These are phyloP conservation scores for Mystacides longicornis DNA, from an alignment of 2,888 invertebrate genomes.

Conservation along the genomic window DNA sequence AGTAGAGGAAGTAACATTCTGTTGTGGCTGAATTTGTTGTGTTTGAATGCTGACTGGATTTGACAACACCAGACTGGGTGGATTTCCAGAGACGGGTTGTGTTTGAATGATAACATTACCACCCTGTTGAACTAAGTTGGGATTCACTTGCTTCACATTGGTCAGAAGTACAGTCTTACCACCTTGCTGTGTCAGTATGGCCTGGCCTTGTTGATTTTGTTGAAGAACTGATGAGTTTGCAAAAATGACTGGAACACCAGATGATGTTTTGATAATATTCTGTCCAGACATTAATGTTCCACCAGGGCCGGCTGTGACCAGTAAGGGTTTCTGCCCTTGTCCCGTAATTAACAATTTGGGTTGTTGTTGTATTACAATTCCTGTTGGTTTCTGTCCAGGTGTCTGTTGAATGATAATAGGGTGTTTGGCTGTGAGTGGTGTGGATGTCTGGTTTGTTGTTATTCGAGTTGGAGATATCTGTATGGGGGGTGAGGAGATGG, in stretches of 20 bases:
- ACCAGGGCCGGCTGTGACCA: constrained; percentile 33
- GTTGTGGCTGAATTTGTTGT: constrained; percentile 18
- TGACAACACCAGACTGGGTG: constrained; percentile 29
- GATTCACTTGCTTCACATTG: constrained; percentile 38
- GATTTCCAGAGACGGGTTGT: constrained; percentile 26
- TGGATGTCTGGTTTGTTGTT: neutral
- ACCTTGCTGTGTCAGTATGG: constrained; percentile 38
- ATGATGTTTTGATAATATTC: constrained; percentile 34
- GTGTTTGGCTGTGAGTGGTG: constrained; percentile 11
- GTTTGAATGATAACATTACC: constrained; percentile 23
- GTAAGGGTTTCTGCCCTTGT: constrained; percentile 40
- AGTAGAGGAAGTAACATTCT: constrained; percentile 25
- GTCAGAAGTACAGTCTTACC: constrained; percentile 49
- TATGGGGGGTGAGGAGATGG: constrained; percentile 18
- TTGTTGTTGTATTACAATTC: constrained; percentile 37
- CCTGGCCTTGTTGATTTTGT: constrained; percentile 19
- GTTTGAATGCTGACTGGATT: constrained; percentile 21
- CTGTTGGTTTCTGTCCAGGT: constrained; percentile 18
- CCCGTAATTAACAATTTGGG: constrained; percentile 41
- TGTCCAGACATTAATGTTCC: constrained; percentile 30
- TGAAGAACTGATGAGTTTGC: constrained; percentile 21
- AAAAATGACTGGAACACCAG: constrained; percentile 33
- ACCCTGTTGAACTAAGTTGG: constrained; percentile 9
- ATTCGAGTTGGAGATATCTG: constrained; percentile 22
- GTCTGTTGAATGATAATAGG: constrained; percentile 23